These are phyloP conservation scores for Gonatopus flavifemur DNA, from an alignment of 1,140 invertebrate species.

Conservation along the genomic window DNA sequence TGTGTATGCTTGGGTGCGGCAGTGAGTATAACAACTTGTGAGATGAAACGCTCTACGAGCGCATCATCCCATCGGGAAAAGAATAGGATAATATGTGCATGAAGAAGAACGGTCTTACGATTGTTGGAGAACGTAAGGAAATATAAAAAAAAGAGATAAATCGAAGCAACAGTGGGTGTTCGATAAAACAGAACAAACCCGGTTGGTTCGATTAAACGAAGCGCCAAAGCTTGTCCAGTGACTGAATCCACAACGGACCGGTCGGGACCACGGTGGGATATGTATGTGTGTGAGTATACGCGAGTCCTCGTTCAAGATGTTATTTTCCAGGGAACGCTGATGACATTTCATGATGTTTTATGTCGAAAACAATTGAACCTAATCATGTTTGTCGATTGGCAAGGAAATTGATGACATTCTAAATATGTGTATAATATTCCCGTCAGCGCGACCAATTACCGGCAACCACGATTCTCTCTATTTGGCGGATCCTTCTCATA, in stretches of 20 bases:
- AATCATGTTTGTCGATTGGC: too few species aligned
- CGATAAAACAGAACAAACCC: slow-evolving; percentile 53
- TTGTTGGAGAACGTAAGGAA: slow-evolving; percentile 41
- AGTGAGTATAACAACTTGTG: slow-evolving; percentile 57
- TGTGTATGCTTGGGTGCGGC: slow-evolving; percentile 56
- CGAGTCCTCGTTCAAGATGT: too few species aligned
- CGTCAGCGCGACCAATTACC: slow-evolving; percentile 18
- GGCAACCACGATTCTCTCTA: too few species aligned
- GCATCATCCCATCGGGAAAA: slow-evolving; percentile 26
- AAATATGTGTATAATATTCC: not conserved
- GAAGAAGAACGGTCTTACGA: slow-evolving; percentile 46
- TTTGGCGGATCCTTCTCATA: too few species aligned
- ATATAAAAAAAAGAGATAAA: slow-evolving; percentile 23
- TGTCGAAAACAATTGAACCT: too few species aligned
- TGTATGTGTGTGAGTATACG: slow-evolving; percentile 19
- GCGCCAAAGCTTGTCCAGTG: slow-evolving; percentile 45
- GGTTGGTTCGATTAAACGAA: slow-evolving; percentile 40
- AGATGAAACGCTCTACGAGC: slow-evolving; percentile 26
- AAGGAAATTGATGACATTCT: too few species aligned
- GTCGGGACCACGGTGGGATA: slow-evolving; percentile 21
- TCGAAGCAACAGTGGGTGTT: slow-evolving; percentile 39
- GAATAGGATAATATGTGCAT: slow-evolving; percentile 41
- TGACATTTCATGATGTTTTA: too few species aligned
- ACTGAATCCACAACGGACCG: slow-evolving; percentile 36
- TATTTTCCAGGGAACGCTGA: too few species aligned